A percentile compares a stretch with the other conserved stretches of the same genome.
Conservation (phyloP, 2,113 vertebrate genomes). For the Otus sunia region DNA sequence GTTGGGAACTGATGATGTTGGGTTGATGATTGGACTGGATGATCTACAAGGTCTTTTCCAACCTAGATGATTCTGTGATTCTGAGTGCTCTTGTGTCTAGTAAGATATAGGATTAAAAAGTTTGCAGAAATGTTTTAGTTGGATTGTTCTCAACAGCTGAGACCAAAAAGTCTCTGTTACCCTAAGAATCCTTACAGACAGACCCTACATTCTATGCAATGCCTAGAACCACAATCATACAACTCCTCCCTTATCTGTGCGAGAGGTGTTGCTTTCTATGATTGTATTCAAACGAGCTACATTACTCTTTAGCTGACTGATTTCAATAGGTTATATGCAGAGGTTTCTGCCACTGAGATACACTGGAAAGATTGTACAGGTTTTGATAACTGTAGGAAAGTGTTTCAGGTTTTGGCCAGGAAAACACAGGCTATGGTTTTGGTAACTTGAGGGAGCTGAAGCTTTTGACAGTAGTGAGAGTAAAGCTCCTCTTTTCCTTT, state of each 20-base stretch:
- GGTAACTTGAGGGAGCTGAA: background rate
- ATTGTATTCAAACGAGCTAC: background rate
- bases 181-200: background rate
- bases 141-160: background rate
- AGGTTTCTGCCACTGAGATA: background rate
- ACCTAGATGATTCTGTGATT: no score
- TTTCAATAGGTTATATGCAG: background rate
- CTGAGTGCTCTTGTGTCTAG: background rate
- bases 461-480: background rate
- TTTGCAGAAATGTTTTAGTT: background rate
- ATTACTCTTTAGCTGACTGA: background rate
- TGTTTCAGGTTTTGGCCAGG: background rate
- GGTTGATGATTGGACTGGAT: no score
- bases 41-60: no score
- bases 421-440: background rate
- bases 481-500: background rate
- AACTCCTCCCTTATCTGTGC: background rate
- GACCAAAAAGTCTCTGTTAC: background rate
- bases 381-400: background rate
- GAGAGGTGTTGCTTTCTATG: background rate
- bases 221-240: background rate
- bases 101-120: background rate
- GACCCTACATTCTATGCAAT: background rate
- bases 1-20: no score
- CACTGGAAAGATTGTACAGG: background rate